These are phyloP conservation scores for Panthera uncia DNA, from an alignment of 2,113 vertebrate species.

Conservation along the genomic window DNA sequence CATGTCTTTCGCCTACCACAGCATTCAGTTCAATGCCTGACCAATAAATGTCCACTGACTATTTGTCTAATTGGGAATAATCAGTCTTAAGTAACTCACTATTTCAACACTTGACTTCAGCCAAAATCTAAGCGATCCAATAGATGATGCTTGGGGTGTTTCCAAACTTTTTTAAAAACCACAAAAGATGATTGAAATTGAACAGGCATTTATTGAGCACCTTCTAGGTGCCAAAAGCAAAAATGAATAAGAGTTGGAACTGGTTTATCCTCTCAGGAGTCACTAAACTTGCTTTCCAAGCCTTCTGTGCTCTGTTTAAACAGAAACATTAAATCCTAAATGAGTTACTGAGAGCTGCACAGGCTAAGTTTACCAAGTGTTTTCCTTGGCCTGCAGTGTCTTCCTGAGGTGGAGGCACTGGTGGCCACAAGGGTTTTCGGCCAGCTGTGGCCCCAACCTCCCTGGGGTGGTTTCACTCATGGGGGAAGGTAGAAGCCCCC, in stretches of 20 bases:
- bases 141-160: constrained; percentile 53
- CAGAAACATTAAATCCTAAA: constrained; percentile 71
- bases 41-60: constrained; percentile 60
- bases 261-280: constrained; percentile 67
- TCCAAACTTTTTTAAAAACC: constrained; percentile 62
- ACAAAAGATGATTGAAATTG: constrained; percentile 74
- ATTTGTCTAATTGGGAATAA: constrained; percentile 72
- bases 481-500: constrained; percentile 35
- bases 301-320: constrained; percentile 69
- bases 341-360: constrained; percentile 60
- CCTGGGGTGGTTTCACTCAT: constrained; percentile 51
- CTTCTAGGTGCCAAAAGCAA: constrained; percentile 73
- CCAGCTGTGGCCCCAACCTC: constrained; percentile 46
- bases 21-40: constrained; percentile 14
- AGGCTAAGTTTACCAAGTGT: constrained; percentile 59
- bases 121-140: constrained; percentile 69
- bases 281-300: constrained; percentile 63
- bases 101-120: constrained; percentile 74
- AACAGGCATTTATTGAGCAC: constrained; percentile 72
- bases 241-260: constrained; percentile 71
- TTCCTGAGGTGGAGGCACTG: constrained; percentile 70
- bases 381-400: constrained; percentile 66
- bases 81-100: constrained; percentile 72
- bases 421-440: constrained; percentile 22
- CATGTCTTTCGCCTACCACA: not conserved